phyloP scores from a whole-genome alignment of 2,113 vertebrate species.

The Caranx melampygus region DNA sequence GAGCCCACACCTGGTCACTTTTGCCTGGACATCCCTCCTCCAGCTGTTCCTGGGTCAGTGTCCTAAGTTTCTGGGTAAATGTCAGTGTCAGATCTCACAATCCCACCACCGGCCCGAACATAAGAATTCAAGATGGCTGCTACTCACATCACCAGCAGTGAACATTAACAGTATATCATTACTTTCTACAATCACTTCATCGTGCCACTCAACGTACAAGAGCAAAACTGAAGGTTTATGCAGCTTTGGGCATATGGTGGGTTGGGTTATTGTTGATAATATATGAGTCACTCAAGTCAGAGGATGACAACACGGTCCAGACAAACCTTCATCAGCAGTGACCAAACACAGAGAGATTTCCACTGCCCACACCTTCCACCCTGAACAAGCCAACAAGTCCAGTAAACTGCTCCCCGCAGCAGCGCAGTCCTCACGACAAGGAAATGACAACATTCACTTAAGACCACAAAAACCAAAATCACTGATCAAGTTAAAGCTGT shows the following conservation, averaged over 20 bases:
- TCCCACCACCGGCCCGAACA: too few species aligned
- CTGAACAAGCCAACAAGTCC: neutral
- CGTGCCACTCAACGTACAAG: too few species aligned
- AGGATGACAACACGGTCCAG: neutral
- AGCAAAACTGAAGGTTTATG: neutral
- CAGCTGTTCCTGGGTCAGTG: too few species aligned
- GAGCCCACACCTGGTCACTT: too few species aligned
- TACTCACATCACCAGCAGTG: too few species aligned
- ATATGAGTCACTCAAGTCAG: neutral
- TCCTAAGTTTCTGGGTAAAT: too few species aligned
- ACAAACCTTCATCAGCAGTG: neutral
- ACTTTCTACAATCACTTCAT: too few species aligned
- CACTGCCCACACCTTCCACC: neutral
- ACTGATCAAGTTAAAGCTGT: neutral
- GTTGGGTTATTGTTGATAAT: neutral
- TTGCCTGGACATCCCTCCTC: too few species aligned
- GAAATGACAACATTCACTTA: neutral
- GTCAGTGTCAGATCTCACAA: too few species aligned
- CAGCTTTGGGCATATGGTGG: neutral
- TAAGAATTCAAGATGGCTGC: too few species aligned
- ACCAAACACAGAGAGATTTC: neutral
- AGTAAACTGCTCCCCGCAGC: neutral
- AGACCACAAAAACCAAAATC: neutral
- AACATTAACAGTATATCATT: too few species aligned
- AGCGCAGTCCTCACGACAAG: neutral